Conservation (phyloP, 2,113 vertebrate genomes). For the Gallinago jamesoni region DNA sequence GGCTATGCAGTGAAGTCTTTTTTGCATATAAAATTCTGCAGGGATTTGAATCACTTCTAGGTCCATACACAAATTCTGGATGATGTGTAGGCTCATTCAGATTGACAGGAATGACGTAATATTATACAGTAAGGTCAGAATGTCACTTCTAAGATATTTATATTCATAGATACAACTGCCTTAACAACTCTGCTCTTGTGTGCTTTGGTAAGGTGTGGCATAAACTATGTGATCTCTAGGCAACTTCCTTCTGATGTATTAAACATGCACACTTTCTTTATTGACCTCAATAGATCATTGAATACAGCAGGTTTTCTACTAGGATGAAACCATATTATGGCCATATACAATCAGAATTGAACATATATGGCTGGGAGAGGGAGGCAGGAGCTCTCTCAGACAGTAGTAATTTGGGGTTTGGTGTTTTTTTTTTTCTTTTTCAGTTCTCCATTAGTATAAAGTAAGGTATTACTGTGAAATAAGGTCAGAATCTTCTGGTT, state of each 20-base stretch:
- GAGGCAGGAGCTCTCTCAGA: not conserved
- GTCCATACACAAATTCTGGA: not conserved
- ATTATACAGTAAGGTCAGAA: not conserved
- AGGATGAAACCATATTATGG: not conserved
- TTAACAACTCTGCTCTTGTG: not conserved
- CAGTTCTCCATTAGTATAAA: not conserved
- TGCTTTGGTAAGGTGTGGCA: not conserved
- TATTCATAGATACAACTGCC: not conserved
- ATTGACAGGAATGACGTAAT: not conserved
- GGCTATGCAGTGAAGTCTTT: not conserved
- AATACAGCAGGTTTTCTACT: not conserved
- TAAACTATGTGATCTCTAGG: not conserved
- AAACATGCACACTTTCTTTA: not conserved
- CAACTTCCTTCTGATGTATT: not conserved
- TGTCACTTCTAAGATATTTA: not conserved
- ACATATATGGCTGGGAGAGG: not conserved
- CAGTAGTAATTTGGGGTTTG: not conserved
- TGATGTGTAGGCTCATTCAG: not conserved
- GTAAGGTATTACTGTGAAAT: not conserved
- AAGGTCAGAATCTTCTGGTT: not conserved
- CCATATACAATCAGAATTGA: not conserved
- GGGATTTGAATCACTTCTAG: not conserved
- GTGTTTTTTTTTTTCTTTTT: not conserved
- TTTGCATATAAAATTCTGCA: not conserved
- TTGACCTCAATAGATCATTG: not conserved